Conservation (phyloP, 2,797 vertebrate species). For the Synanceia verrucosa region DNA sequence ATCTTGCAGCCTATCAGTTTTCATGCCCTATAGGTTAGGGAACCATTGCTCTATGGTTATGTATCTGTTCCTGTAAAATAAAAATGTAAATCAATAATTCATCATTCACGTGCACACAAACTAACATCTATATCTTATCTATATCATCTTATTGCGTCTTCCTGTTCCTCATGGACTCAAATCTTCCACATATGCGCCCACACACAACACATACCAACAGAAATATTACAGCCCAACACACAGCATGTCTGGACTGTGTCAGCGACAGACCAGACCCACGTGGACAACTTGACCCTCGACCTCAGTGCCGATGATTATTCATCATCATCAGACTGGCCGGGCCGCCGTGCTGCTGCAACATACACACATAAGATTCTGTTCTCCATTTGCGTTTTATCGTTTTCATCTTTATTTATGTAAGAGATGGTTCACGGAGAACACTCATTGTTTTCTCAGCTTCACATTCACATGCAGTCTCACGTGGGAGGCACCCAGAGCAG, state of each 20-base stretch:
- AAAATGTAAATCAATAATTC: not conserved
- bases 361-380: slow-evolving; percentile 27
- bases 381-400: slow-evolving; percentile 38
- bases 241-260: slow-evolving; percentile 73
- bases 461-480: not conserved
- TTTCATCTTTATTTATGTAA: slow-evolving; percentile 28
- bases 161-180: slow-evolving; percentile 20
- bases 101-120: not conserved
- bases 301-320: slow-evolving; percentile 64
- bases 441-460: slow-evolving; percentile 30
- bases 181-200: slow-evolving; percentile 3
- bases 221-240: slow-evolving; percentile 49
- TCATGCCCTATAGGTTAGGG: not conserved
- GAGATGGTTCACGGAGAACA: slow-evolving; percentile 19
- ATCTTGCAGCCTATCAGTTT: not conserved
- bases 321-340: slow-evolving; percentile 66
- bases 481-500: not conserved
- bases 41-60: not conserved
- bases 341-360: slow-evolving; percentile 10
- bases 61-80: not conserved
- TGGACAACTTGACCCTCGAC: slow-evolving; percentile 69
- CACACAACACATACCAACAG: slow-evolving; percentile 9
- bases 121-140: not conserved
- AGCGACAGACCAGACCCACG: slow-evolving; percentile 66
- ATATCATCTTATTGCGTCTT: not conserved